Conservation (phyloP, 2,888 invertebrate genomes). For the Cynaeus angustus region DNA sequence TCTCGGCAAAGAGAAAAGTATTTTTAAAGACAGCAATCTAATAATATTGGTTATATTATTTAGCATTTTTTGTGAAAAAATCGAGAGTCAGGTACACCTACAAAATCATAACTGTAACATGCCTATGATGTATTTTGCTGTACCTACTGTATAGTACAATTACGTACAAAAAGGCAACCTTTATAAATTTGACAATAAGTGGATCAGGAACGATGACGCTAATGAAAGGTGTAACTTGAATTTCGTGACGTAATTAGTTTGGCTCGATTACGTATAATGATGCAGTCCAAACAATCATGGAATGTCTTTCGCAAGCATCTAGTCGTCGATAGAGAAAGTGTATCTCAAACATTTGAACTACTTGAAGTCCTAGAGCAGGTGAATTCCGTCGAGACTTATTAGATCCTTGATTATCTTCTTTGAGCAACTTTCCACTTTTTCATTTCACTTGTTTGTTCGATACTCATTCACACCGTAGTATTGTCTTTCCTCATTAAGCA, state of each 20-base stretch:
- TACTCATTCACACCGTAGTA: constrained; percentile 19
- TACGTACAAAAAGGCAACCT: too few species aligned
- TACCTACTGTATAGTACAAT: too few species aligned
- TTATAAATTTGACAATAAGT: too few species aligned
- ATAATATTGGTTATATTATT: too few species aligned
- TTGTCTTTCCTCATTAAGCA: background rate
- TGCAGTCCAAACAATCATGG: constrained; percentile 37
- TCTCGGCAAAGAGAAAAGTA: too few species aligned
- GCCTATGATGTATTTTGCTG: too few species aligned
- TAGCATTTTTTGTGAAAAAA: too few species aligned
- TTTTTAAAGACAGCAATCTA: too few species aligned
- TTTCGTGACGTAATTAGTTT: constrained; percentile 42
- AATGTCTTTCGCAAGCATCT: constrained; percentile 39
- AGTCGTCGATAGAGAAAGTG: constrained; percentile 38
- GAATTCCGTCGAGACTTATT: constrained; percentile 20
- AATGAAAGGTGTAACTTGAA: constrained; percentile 26
- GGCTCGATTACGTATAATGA: constrained; percentile 32
- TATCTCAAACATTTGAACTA: background rate
- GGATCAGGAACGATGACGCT: constrained; percentile 23
- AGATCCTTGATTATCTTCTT: constrained; percentile 17
- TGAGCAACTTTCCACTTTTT: constrained; percentile 36
- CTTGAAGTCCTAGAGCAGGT: constrained; percentile 14
- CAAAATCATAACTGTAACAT: too few species aligned
- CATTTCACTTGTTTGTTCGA: constrained; percentile 15
- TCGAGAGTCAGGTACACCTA: too few species aligned